These are phyloP conservation scores for Pseudochirops corinnae DNA, from an alignment of 2,797 vertebrate genomes.

Conservation along the genomic window DNA sequence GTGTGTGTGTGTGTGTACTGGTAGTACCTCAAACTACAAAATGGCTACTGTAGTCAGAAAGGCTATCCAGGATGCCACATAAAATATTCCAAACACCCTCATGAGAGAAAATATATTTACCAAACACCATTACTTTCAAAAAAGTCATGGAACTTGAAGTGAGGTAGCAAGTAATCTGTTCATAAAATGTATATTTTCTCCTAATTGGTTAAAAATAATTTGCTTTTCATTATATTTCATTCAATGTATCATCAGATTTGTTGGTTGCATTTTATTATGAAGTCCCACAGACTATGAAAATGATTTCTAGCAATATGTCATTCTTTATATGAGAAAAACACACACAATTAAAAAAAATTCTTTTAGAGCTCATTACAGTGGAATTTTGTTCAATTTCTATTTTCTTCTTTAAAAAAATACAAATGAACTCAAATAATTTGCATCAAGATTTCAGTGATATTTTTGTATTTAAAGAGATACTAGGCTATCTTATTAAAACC, in stretches of 20 bases:
- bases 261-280: constrained; percentile 47
- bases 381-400: constrained; percentile 60
- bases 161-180: background rate
- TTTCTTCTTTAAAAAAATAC: constrained; percentile 53
- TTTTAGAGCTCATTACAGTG: constrained; percentile 63
- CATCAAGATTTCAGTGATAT: constrained; percentile 69
- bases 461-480: constrained; percentile 65
- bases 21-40: background rate
- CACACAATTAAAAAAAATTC: constrained; percentile 15
- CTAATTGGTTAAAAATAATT: background rate
- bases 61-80: no score
- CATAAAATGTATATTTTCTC: background rate
- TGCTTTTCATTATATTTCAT: background rate
- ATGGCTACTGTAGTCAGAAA: background rate
- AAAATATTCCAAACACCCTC: background rate
- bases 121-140: background rate
- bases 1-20: no score
- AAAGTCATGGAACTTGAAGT: background rate
- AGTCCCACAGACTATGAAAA: constrained; percentile 21
- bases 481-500: constrained; percentile 57
- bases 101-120: background rate
- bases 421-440: constrained; percentile 64
- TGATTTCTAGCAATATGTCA: constrained; percentile 58
- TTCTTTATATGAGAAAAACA: constrained; percentile 53
- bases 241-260: background rate